Conservation (phyloP, 2,797 vertebrate genomes). For the Malacoctenus gilli region DNA sequence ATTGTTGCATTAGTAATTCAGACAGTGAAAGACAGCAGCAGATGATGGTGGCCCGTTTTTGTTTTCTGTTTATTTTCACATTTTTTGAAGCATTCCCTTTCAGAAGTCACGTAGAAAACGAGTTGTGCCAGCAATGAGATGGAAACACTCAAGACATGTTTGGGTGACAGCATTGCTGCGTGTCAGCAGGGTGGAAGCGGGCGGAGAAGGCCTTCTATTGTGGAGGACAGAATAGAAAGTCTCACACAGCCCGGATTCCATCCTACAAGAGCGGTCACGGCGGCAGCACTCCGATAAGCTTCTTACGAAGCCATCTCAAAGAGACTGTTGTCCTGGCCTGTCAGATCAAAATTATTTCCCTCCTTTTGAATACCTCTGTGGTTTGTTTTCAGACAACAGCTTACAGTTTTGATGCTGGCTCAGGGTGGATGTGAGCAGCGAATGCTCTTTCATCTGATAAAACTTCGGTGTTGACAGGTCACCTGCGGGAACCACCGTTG, state of each 20-base stretch:
- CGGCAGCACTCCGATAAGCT: conserved; percentile 61
- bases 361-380: conserved; percentile 48
- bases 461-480: conserved; percentile 24
- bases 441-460: conserved; percentile 43
- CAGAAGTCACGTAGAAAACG: conserved; percentile 27
- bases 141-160: conserved; percentile 38
- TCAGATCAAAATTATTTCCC: conserved; percentile 38
- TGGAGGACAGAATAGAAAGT: conserved; percentile 68
- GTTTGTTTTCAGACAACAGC: conserved; percentile 43
- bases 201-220: conserved; percentile 72
- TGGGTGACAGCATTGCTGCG: conserved; percentile 23
- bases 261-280: conserved; percentile 60
- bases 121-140: conserved; percentile 14
- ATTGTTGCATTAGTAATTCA: too few species aligned
- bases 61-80: not conserved
- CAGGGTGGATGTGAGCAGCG: conserved; percentile 40
- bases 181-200: conserved; percentile 52
- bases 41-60: too few species aligned
- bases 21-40: too few species aligned
- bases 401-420: conserved; percentile 37
- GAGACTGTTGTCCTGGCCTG: conserved; percentile 61
- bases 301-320: conserved; percentile 60
- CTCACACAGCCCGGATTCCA: conserved; percentile 68
- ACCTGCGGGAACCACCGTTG: conserved; percentile 31
- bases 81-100: conserved; percentile 3